A percentile compares a stretch with the other conserved stretches of the same genome.
Conservation (phyloP, 2,797 vertebrate genomes). For the Paratrypauchen microcephalus region DNA sequence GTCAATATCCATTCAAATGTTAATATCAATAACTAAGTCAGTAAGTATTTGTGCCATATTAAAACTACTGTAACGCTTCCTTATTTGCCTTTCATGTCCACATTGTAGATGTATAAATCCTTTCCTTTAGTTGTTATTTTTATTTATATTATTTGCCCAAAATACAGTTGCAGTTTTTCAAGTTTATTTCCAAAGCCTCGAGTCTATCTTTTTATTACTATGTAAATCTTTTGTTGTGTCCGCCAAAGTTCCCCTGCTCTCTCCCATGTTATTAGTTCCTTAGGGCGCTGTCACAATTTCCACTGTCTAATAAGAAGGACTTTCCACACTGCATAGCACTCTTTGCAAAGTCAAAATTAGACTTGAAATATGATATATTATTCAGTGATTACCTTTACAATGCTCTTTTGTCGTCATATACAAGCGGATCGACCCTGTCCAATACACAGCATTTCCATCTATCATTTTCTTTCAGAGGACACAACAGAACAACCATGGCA, state of each 20-base stretch:
- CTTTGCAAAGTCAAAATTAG: neutral
- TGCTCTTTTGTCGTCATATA: neutral
- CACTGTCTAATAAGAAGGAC: neutral
- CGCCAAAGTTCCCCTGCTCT: constrained; percentile 32
- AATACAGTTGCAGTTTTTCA: constrained; percentile 32
- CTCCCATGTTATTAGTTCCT: neutral
- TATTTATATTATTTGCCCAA: constrained; percentile 20
- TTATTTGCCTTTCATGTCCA: too few relatives aligned
- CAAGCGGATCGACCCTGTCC: neutral
- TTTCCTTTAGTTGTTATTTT: neutral
- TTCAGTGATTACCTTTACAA: neutral
- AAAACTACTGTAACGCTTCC: too few relatives aligned
- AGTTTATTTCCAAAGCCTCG: constrained; percentile 31
- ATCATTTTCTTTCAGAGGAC: constrained; percentile 34
- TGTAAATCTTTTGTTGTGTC: constrained; percentile 24
- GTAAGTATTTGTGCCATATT: too few relatives aligned
- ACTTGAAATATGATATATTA: neutral
- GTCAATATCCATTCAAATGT: too few relatives aligned
- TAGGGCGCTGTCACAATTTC: neutral
- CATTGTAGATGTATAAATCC: neutral
- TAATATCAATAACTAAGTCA: too few relatives aligned
- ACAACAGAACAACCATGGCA: constrained; percentile 19
- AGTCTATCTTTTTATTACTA: constrained; percentile 1
- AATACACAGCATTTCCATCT: neutral
- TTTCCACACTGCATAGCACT: neutral